Evolutionary conservation across 2,888 invertebrate genomes (phyloP).

Genomic region (Hemithea aestivaria): DNA sequence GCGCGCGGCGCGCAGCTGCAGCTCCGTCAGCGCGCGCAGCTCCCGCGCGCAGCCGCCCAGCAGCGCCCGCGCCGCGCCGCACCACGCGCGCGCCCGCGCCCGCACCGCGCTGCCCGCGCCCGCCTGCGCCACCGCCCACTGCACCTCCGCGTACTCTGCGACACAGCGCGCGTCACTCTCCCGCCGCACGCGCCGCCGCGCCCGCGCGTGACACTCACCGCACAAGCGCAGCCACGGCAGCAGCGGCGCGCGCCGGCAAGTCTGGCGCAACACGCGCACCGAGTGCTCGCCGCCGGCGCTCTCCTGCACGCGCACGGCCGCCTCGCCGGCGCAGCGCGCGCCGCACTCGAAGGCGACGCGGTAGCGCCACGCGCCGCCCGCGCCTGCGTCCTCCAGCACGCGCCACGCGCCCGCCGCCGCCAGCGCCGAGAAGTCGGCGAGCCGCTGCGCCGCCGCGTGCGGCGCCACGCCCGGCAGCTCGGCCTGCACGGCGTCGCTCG

Average conservation of each 20-base stretch:
- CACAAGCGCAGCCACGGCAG: conserved; percentile 43
- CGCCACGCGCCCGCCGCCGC: conserved; percentile 12
- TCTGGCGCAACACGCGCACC: conserved; percentile 26
- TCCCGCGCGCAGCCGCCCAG: conserved; percentile 24
- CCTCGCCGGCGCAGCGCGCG: conserved; percentile 40
- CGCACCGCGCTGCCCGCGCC: conserved; percentile 17
- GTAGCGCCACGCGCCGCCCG: conserved; percentile 50
- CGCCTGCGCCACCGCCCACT: conserved; percentile 22
- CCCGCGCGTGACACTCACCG: conserved; percentile 26
- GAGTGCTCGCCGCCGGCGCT: conserved; percentile 25
- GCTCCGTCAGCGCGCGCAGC: no score
- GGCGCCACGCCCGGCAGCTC: no score
- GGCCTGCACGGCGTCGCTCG: no score
- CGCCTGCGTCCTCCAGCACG: conserved; percentile 25
- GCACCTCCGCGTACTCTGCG: conserved; percentile 34
- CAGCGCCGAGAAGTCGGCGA: conserved; percentile 51
- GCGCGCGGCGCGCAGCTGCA: no score
- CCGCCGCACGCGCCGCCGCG: background rate
- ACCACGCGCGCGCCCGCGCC: conserved; percentile 18
- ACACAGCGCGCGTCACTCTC: background rate
- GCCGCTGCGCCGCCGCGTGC: conserved; percentile 39
- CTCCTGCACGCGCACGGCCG: conserved; percentile 27
- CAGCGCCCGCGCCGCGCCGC: conserved; percentile 28
- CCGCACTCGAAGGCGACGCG: conserved; percentile 45
- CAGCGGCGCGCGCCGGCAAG: conserved; percentile 35